Base-by-base conservation (phyloP, 2,797 vertebrate species). In the Dendrocincla fuliginosa region DNA sequence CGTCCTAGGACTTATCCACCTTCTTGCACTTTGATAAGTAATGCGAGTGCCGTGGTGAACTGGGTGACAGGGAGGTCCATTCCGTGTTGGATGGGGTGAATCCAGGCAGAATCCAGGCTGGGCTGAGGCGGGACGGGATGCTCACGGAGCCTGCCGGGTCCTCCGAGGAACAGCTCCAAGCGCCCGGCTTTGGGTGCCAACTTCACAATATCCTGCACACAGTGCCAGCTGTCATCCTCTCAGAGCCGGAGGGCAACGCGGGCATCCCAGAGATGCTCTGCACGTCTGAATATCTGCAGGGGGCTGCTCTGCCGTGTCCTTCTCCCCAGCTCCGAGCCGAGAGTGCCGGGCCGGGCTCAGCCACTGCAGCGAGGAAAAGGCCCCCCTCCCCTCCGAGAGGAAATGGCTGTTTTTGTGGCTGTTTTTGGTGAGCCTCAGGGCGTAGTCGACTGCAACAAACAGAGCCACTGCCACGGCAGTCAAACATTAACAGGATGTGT, bases 401-500 rank as follows among this genome's bases (percentile, higher is more conserved):
- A 98, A 98, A 98, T 89, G 97, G 96, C 96, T 98, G 98, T 98
- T 98, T 98, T 98, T 97, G 97, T 98, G 96, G 95, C 97, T 98
- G 97, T 87, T 98, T 98, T 98, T 97, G 97, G 98, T 96, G 96
- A 98, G 96, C 91, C 52, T 94, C 96, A 96, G 98, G 98, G 98
- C 97, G 98, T 98, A 97, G 98, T 97, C 98, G 94, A 76, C 88
- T 94, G 95, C 97, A 98, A 98, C 98, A 98, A 98, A 98, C 98
- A 98, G 96, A 97, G 68, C 96, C 97, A 90, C 96, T 97, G 94
- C 96, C 70, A 78, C 96, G 22, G 95, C 97, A 97, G 97, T 98
- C 98, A 91, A 98, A 98, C 98, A 98, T 98, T 97, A 98, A 99
- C 99, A 99, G 99, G 99, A 99, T 99, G 99, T 98, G 98, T 98